A percentile compares a stretch with the other conserved stretches of the same genome.
Conservation (phyloP, 2,113 vertebrate species). For the Myrmecobius fasciatus region DNA sequence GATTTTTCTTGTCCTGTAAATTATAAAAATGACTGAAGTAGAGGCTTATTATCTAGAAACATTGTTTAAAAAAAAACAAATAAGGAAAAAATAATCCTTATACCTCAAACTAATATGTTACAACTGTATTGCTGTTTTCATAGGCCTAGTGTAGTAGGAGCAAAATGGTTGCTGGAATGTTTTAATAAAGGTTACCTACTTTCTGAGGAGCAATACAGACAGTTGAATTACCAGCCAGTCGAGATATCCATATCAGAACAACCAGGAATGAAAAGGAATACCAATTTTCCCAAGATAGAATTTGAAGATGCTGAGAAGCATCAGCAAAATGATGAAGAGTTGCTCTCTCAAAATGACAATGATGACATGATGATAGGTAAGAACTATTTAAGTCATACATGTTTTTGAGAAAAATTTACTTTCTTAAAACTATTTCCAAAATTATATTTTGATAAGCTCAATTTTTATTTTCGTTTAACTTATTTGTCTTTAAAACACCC, state of each 20-base stretch:
- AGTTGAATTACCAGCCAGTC: slow-evolving; percentile 87
- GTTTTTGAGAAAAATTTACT: not conserved
- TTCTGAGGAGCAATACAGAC: slow-evolving; percentile 89
- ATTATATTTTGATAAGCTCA: not conserved
- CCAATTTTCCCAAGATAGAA: slow-evolving; percentile 73
- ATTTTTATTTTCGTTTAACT: not conserved
- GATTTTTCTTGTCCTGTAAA: slow-evolving; percentile 18
- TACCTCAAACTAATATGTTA: slow-evolving; percentile 20
- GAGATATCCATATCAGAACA: slow-evolving; percentile 82
- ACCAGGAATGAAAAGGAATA: slow-evolving; percentile 67
- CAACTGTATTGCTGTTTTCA: slow-evolving; percentile 65
- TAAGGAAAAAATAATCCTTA: not conserved
- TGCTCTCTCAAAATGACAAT: slow-evolving; percentile 93
- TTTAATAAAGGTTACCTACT: slow-evolving; percentile 89
- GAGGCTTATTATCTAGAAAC: not conserved
- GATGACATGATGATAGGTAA: slow-evolving; percentile 87
- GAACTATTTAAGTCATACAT: slow-evolving; percentile 55
- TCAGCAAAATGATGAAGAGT: slow-evolving; percentile 87
- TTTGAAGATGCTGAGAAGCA: slow-evolving; percentile 63
- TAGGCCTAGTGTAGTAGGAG: slow-evolving; percentile 93
- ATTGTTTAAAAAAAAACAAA: not conserved
- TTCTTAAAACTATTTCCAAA: not conserved
- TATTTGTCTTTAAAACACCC: not conserved
- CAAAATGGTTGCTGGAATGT: slow-evolving; percentile 94
- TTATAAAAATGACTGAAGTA: not conserved